A percentile compares a stretch with the other conserved stretches of the same genome.
phyloP scores from a whole-genome alignment of 1,140 invertebrate genomes.

The Drosophila pallidifrons region DNA sequence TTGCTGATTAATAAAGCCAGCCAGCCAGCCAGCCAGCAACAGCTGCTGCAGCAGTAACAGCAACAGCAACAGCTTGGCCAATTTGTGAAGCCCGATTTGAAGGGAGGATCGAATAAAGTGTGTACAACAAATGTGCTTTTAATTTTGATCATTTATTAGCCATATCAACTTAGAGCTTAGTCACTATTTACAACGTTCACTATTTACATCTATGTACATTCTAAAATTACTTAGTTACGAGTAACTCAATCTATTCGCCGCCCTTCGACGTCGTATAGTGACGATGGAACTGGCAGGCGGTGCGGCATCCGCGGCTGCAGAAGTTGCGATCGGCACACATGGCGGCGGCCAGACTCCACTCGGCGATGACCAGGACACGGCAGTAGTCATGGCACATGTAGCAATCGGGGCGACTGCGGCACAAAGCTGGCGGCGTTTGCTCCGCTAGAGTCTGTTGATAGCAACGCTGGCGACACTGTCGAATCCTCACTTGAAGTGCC shows the following conservation, averaged over 20 bases:
- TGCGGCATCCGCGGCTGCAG: conserved; percentile 71
- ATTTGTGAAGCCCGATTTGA: conserved; percentile 25
- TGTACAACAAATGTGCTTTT: conserved; percentile 4
- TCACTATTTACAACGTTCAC: conserved; percentile 11
- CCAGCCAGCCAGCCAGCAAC: conserved; percentile 12
- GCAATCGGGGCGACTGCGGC: conserved; percentile 64
- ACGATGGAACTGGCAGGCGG: conserved; percentile 61
- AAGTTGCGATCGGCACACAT: conserved; percentile 72
- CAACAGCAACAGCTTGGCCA: conserved; percentile 62
- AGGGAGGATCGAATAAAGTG: background rate
- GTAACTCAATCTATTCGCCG: background rate
- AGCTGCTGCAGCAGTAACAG: conserved; percentile 57
- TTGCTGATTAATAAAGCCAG: conserved; percentile 68
- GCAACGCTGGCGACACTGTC: conserved; percentile 63
- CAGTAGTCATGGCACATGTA: conserved; percentile 80
- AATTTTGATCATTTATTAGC: conserved; percentile 31
- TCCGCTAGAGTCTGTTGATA: conserved; percentile 43
- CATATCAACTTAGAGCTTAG: conserved; percentile 16
- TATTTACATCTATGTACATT: conserved; percentile 7
- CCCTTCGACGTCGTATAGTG: conserved; percentile 1
- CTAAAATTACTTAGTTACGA: too few relatives aligned
- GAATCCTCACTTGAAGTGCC: conserved; percentile 38
- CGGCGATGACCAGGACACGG: conserved; percentile 59
- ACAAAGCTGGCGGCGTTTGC: conserved; percentile 32
- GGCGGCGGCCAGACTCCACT: conserved; percentile 55